These are phyloP conservation scores for Laothoe populi DNA, from an alignment of 2,888 invertebrate genomes.

Conservation along the genomic window DNA sequence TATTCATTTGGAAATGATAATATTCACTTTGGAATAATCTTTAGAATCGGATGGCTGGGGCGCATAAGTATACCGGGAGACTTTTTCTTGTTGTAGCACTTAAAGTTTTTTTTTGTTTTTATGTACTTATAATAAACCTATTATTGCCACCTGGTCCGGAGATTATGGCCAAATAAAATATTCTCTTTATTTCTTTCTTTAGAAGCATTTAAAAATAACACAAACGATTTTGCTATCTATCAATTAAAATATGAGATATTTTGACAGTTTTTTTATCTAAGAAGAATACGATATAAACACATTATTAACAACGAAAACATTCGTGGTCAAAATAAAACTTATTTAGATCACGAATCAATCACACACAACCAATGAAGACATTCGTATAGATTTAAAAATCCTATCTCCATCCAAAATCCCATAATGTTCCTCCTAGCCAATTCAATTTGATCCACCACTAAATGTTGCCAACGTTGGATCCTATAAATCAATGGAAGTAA, in stretches of 20 bases:
- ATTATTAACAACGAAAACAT: neutral
- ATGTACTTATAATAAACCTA: too few relatives aligned
- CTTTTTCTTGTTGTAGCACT: too few relatives aligned
- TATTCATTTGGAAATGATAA: neutral
- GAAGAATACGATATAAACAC: neutral
- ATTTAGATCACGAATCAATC: neutral
- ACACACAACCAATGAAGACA: neutral
- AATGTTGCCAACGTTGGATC: conserved; percentile 16
- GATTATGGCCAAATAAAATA: too few relatives aligned
- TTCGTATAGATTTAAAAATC: neutral
- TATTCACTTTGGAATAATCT: too few relatives aligned
- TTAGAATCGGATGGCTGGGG: too few relatives aligned
- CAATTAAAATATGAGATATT: too few relatives aligned
- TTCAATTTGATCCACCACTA: conserved; percentile 32
- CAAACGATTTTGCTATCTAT: neutral
- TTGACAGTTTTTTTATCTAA: too few relatives aligned
- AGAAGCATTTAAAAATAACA: neutral
- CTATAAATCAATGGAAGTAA: conserved; percentile 21
- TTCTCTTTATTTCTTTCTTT: too few relatives aligned
- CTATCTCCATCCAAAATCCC: neutral
- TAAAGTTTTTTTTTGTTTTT: too few relatives aligned
- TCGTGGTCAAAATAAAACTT: neutral
- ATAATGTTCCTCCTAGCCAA: conserved; percentile 13
- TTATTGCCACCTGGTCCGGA: too few relatives aligned
- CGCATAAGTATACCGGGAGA: too few relatives aligned